A percentile compares a stretch with the other conserved stretches of the same genome.
These are phyloP conservation scores for Machaerirhynchus nigripectus DNA, from an alignment of 2,113 vertebrate genomes.

Conservation along the genomic window DNA sequence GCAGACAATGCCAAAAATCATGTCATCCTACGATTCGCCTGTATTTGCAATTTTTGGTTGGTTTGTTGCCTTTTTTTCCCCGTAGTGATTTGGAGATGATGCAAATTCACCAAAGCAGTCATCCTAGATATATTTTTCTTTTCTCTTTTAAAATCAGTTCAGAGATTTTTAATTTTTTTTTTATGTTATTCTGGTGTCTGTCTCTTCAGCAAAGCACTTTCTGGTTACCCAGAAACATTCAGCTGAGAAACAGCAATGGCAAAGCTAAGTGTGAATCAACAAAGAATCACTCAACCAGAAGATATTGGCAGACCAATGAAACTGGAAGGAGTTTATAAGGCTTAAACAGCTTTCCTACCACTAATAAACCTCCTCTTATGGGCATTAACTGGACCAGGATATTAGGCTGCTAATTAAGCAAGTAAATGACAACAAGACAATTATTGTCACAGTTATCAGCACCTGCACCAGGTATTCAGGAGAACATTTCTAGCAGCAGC, in stretches of 20 bases:
- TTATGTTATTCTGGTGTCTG: neutral
- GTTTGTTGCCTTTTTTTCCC: neutral
- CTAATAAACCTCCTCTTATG: slow-evolving; percentile 56
- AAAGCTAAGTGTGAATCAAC: neutral
- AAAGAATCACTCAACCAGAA: slow-evolving; percentile 48
- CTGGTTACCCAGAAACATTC: neutral
- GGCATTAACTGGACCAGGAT: slow-evolving; percentile 52
- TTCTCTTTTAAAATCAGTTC: neutral
- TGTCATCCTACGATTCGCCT: neutral
- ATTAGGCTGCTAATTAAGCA: slow-evolving; percentile 67
- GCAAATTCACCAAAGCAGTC: neutral
- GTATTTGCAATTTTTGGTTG: neutral
- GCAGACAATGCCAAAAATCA: neutral
- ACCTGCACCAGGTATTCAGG: slow-evolving; percentile 34
- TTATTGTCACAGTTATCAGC: neutral
- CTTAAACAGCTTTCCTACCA: slow-evolving; percentile 36
- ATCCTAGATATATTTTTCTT: neutral
- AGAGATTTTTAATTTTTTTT: neutral
- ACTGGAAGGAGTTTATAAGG: slow-evolving; percentile 54
- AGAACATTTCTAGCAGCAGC: neutral
- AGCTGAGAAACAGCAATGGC: neutral
- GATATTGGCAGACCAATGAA: slow-evolving; percentile 66
- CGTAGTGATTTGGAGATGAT: neutral
- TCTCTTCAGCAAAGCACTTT: neutral
- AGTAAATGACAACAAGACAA: slow-evolving; percentile 38